Conservation (phyloP, 2,797 vertebrate species). For the Lepidocolaptes lacrymiger region DNA sequence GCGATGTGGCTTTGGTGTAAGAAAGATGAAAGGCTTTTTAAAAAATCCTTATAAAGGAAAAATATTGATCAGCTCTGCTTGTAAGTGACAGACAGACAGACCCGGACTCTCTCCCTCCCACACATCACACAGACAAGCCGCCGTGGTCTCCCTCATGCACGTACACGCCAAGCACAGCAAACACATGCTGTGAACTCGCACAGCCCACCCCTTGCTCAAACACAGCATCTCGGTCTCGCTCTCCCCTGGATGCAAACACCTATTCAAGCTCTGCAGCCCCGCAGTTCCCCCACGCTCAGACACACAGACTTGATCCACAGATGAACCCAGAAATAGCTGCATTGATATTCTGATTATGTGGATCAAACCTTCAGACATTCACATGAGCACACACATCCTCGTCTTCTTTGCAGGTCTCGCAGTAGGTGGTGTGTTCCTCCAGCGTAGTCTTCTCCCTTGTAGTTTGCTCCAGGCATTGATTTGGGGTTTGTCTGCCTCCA, state of each 20-base stretch:
- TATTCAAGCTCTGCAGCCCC: background rate
- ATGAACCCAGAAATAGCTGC: background rate
- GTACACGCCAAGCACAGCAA: background rate
- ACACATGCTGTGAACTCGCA: background rate
- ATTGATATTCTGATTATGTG: background rate
- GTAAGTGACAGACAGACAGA: constrained; percentile 14
- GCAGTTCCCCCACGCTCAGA: background rate
- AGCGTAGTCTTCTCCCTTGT: background rate
- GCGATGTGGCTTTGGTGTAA: background rate
- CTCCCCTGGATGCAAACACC: background rate
- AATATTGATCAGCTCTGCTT: background rate
- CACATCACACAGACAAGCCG: background rate
- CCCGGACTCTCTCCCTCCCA: constrained; percentile 2
- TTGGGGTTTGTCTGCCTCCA: constrained; percentile 62
- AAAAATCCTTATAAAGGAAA: constrained; percentile 10
- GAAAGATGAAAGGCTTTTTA: background rate
- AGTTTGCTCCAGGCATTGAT: constrained; percentile 63
- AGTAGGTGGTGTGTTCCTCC: background rate
- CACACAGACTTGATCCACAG: background rate
- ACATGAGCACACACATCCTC: background rate
- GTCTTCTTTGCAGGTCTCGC: background rate
- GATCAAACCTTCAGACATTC: background rate
- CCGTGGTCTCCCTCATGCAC: background rate
- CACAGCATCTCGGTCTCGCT: background rate
- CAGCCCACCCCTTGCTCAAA: background rate